Conservation (phyloP, 2,888 invertebrate species). For the Girardia tigrina region DNA sequence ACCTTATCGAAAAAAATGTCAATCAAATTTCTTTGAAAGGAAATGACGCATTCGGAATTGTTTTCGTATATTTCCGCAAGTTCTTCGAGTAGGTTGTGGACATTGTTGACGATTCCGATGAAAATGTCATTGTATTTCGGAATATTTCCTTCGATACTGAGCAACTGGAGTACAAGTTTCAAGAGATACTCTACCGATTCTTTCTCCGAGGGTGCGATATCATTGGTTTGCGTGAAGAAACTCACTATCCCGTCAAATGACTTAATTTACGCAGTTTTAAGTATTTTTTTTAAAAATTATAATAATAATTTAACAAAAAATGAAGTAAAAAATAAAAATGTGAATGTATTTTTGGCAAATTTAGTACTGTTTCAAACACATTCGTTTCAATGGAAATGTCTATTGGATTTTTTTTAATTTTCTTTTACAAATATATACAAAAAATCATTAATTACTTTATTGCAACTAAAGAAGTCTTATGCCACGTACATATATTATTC, state of each 20-base stretch:
- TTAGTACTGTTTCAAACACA: too few species aligned
- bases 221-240: constrained; percentile 9
- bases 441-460: too few species aligned
- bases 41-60: not conserved
- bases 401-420: too few species aligned
- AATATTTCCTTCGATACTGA: not conserved
- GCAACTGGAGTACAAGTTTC: not conserved
- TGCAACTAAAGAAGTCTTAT: too few species aligned
- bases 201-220: not conserved
- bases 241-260: constrained; percentile 9
- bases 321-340: too few species aligned
- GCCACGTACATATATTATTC: too few species aligned
- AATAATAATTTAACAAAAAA: too few species aligned
- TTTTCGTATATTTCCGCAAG: constrained; percentile 7
- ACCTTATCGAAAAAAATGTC: constrained; percentile 9
- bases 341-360: too few species aligned
- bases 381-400: too few species aligned
- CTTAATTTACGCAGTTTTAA: too few species aligned
- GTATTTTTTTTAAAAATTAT: too few species aligned
- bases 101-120: not conserved
- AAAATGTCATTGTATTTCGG: not conserved
- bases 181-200: constrained; percentile 1
- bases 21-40: constrained; percentile 1
- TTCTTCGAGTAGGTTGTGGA: not conserved
- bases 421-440: too few species aligned